These are phyloP conservation scores for Actenoides hombroni DNA, from an alignment of 2,113 vertebrate genomes.

Conservation along the genomic window DNA sequence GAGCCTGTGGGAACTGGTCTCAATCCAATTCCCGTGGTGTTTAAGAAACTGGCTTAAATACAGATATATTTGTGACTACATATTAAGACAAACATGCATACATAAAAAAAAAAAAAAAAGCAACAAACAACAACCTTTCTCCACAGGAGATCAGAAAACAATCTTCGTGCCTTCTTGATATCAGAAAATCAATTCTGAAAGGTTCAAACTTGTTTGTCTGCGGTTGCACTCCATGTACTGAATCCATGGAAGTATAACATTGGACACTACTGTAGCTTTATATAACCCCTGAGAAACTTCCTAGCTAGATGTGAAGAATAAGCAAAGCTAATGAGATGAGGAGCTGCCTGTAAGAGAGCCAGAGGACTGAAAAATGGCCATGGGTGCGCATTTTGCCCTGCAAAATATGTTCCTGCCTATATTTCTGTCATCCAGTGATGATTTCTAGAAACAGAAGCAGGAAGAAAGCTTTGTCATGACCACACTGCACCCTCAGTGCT, in stretches of 20 bases:
- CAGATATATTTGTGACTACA: neutral
- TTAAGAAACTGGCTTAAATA: neutral
- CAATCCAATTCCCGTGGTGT: neutral
- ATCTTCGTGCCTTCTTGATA: neutral
- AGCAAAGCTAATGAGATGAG: neutral
- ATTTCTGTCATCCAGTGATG: neutral
- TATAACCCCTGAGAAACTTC: neutral
- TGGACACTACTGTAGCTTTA: neutral
- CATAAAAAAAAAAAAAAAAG: neutral
- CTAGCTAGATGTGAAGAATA: neutral
- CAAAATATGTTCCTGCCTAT: neutral
- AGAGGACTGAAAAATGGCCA: neutral
- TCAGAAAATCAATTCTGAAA: neutral
- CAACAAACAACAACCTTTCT: neutral
- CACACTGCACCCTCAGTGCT: neutral
- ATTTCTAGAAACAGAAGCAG: neutral
- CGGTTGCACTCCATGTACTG: neutral
- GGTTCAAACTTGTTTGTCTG: neutral
- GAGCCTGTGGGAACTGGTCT: conserved; percentile 12
- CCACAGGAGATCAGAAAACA: neutral
- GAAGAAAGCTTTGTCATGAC: neutral
- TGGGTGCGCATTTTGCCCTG: neutral
- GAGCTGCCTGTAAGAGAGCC: neutral
- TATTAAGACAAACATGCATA: neutral
- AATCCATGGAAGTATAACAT: fast-evolving